phyloP scores from a whole-genome alignment of 2,113 vertebrate genomes.

The Pardalotus punctatus region DNA sequence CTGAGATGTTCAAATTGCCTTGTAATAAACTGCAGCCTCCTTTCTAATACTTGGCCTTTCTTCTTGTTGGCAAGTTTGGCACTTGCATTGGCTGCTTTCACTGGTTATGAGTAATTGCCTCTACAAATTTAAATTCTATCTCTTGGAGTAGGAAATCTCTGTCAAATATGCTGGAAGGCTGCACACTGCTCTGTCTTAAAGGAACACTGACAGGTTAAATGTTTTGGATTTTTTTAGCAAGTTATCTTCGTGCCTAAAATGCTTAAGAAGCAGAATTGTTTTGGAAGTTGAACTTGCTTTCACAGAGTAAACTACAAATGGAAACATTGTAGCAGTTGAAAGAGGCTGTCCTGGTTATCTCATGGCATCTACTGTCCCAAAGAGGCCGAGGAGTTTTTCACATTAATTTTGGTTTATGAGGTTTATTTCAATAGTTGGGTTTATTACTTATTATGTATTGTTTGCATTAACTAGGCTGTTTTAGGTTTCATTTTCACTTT shows the following conservation, averaged over 20 bases:
- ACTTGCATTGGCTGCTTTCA: not conserved
- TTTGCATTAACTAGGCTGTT: not conserved
- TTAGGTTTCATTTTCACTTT: slow-evolving; percentile 22
- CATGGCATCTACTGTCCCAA: not conserved
- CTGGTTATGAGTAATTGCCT: slow-evolving; percentile 50
- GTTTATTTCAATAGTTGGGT: not conserved
- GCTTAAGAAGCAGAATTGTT: not conserved
- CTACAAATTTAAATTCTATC: slow-evolving; percentile 14
- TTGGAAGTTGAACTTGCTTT: not conserved
- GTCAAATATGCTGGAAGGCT: not conserved
- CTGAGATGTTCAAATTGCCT: not conserved
- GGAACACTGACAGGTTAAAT: not conserved
- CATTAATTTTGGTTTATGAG: not conserved
- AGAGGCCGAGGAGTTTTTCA: not conserved
- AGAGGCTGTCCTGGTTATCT: not conserved
- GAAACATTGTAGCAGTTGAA: not conserved
- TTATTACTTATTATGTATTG: not conserved
- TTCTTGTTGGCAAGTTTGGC: not conserved
- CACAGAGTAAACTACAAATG: not conserved
- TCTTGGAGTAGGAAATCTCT: not conserved
- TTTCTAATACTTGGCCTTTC: slow-evolving; percentile 26
- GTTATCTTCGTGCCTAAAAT: not conserved
- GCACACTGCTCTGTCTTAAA: not conserved
- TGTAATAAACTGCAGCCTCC: not conserved
- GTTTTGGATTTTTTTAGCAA: not conserved